These are phyloP conservation scores for Tachyglossus aculeatus DNA, from an alignment of 2,797 vertebrate genomes.

Conservation along the genomic window DNA sequence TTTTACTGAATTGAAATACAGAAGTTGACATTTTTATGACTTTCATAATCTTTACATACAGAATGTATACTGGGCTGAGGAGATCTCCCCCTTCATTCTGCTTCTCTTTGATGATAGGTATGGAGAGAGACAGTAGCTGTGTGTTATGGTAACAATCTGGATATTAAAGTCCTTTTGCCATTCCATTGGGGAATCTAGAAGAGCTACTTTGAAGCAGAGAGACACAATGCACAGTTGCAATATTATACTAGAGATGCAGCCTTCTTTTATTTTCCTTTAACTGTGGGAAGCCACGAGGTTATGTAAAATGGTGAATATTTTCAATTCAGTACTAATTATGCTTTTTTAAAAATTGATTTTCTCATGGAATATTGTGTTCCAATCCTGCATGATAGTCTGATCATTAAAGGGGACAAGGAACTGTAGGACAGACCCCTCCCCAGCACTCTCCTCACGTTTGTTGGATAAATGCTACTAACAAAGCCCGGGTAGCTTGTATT, in stretches of 20 bases:
- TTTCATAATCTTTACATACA: conserved; percentile 47
- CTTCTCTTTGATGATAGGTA: neutral
- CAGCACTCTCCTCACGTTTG: conserved; percentile 14
- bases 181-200: neutral
- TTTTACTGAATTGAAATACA: conserved; percentile 43
- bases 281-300: too few relatives aligned
- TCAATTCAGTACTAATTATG: neutral
- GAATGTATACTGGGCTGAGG: fast-evolving
- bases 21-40: conserved; percentile 53
- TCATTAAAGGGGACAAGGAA: conserved; percentile 3
- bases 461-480: conserved; percentile 27
- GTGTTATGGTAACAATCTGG: neutral
- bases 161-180: neutral
- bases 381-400: too few relatives aligned
- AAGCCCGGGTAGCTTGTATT: conserved; percentile 18
- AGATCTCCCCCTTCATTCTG: neutral
- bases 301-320: too few relatives aligned
- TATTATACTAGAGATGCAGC: neutral
- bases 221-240: neutral
- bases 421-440: conserved; percentile 34
- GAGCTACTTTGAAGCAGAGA: neutral
- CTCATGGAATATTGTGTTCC: neutral
- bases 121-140: neutral
- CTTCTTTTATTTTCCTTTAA: neutral
- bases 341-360: conserved; percentile 13